Conservation (phyloP, 2,888 invertebrate genomes). For the Plutella xylostella region DNA sequence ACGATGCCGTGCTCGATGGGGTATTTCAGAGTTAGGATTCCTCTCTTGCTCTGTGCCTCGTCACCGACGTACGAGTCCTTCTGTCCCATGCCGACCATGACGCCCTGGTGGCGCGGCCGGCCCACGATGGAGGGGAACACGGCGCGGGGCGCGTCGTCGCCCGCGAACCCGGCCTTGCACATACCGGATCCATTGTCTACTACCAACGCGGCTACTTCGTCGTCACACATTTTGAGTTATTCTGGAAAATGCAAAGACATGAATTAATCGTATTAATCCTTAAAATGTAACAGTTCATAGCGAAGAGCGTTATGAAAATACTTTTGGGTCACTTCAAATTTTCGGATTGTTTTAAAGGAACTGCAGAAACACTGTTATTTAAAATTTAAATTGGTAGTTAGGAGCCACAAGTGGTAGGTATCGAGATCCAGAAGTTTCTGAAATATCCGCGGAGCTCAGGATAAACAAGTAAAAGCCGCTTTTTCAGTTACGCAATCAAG, state of each 20-base stretch:
- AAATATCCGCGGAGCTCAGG: too few relatives aligned
- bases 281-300: too few relatives aligned
- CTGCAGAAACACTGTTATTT: too few relatives aligned
- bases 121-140: conserved; percentile 97
- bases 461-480: too few relatives aligned
- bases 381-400: too few relatives aligned
- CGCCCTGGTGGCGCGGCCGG: conserved; percentile 91
- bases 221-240: conserved; percentile 62
- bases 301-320: too few relatives aligned
- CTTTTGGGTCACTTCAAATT: too few relatives aligned
- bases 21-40: conserved; percentile 95
- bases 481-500: too few relatives aligned
- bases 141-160: conserved; percentile 94
- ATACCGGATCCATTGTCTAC: conserved; percentile 98
- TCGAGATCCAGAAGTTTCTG: too few relatives aligned
- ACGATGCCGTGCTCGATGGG: conserved; percentile 98
- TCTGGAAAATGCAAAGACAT: conserved; percentile 32
- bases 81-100: conserved; percentile 98
- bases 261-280: background rate
- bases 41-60: conserved; percentile 96
- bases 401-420: too few relatives aligned
- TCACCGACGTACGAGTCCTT: conserved; percentile 97
- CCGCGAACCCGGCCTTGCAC: conserved; percentile 98
- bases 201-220: conserved; percentile 89
- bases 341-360: too few relatives aligned